Evolutionary conservation across 2,797 vertebrate genomes (phyloP), one percentile per base, ranked within the genome.

Genomic region (Gymnoscopelus braueri): DNA sequence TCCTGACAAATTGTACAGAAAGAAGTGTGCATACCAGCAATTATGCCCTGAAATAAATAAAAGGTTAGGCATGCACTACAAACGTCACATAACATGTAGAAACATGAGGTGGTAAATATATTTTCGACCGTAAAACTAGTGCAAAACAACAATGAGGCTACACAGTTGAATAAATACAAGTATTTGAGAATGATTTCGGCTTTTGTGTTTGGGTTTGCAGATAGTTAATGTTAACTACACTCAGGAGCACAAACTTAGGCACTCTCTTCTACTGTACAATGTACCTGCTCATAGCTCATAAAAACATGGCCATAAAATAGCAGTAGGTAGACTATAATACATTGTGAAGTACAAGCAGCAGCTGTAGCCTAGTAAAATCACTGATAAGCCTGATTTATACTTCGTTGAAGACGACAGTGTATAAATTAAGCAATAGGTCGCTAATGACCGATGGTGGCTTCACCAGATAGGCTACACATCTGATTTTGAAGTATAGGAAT

Each of bases 71-170:
- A 84, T 86, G 89, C 87, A 80, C 90, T 86, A 88, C 86, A 83
- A 63, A 74, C 68, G 73, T 58, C 73, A 61, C 75, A 83, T 69
- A 24, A 73, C 63, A 79, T 77, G 85, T 82, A 86, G 87, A 79
- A 85, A 93, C 84, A 91, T 92, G 89, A 95, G 93, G 93, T 88
- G 92, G 90, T 87, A 88, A 92, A 78, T 89, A 84, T 39, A 86
- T 77, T 87, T 90, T 94, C 91, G 89, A 87, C 94, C 88, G 84
- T 89, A 92, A 13, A 92, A 91, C 92, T 93, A 88, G 92, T 91
- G 91, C 91, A 91, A 95, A 81, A 82, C 91, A 92, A 95, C 92
- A 91, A 95, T 93, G 95, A 97, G 96, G 95, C 95, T 89, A 92
- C 86, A 94, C 92, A 94, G 95, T 94, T 96, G 93, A 93, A 92